Base-by-base conservation (phyloP, 2,113 vertebrate species). In the Falco punctatus region DNA sequence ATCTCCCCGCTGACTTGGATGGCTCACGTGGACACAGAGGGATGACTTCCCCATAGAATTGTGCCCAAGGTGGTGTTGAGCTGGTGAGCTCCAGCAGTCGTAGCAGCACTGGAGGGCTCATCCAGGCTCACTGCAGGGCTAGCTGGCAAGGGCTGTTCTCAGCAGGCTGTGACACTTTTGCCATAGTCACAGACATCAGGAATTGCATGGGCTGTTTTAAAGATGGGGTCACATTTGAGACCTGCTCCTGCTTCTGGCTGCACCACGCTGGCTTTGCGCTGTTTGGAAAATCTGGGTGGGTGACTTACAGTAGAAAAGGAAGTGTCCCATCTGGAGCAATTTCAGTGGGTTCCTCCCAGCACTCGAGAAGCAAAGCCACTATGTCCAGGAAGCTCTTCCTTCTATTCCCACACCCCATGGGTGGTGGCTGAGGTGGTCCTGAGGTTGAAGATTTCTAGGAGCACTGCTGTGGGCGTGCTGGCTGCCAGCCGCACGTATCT, bases 251-350 rank as follows among this genome's bases (percentile, higher is more conserved):
- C 91, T 83, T 88, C 64, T 94, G 70, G 38, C 73, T 92, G 57
- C 57, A 46, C 55, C 4, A 3, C 0, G 0, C 33, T 81, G 66
- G 33, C 49, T 93, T 88, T 88, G n/a, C 58, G 32, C 86, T 78
- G 27, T 81, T 55, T 74, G 59, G 28, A 94, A 81, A 86, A 94
- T 81, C 72, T 0, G 0, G 0, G 42, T 58, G 51, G 67, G 71
- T 88, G 92, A 92, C 24, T 90, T 67, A 13, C 82, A 91, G 71
- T 32, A 86, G 75, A 57, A 94, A 62, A 94, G 80, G 35, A 90
- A 82, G 15, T 2, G 0, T 92, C 46, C 67, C 26, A 15, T 97
- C 86, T 94, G 42, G 72, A 94, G 55, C 54, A 42, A 27, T 94
- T 91, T 91, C 75, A 54, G 30, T 83, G 32, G 13, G 46, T 62